These are phyloP conservation scores for Lutjanus argentimaculatus DNA, from an alignment of 2,797 vertebrate species.

Conservation along the genomic window DNA sequence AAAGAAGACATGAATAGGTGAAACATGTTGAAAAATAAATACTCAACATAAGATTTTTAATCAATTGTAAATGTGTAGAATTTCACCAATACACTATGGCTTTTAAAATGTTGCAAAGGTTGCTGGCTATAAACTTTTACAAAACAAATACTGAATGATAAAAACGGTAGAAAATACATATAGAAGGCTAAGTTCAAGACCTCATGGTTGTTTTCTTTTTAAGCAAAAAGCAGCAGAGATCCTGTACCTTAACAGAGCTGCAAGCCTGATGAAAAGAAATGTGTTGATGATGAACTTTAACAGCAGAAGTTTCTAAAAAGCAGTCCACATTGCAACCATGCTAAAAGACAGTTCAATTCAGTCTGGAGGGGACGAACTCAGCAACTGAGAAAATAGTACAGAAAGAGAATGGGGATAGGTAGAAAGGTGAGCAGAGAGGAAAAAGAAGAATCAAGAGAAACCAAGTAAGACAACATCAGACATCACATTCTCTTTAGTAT, in stretches of 20 bases:
- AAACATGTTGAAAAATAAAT: not conserved
- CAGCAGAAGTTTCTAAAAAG: constrained; percentile 41
- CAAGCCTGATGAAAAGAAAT: constrained; percentile 30
- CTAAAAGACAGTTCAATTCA: constrained; percentile 5
- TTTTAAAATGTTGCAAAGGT: not conserved
- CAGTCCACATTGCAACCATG: constrained; percentile 33
- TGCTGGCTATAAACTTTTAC: not conserved
- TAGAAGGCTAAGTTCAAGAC: not conserved
- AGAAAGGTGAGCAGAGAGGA: not conserved
- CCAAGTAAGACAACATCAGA: not conserved
- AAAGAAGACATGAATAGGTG: not conserved
- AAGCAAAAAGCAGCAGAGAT: not conserved
- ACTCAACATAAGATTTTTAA: constrained; percentile 2
- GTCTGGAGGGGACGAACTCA: constrained; percentile 16
- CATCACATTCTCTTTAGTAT: not conserved
- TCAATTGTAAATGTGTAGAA: not conserved
- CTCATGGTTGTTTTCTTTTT: not conserved
- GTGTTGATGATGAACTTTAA: constrained; percentile 27
- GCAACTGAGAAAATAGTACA: constrained; percentile 24
- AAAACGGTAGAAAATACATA: not conserved
- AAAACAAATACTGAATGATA: not conserved
- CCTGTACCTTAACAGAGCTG: constrained; percentile 50
- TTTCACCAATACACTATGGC: not conserved
- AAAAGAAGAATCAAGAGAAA: not conserved
- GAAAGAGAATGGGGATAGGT: not conserved